Evolutionary conservation across 2,797 vertebrate species (phyloP).

Genomic region (Anniella stebbinsi): DNA sequence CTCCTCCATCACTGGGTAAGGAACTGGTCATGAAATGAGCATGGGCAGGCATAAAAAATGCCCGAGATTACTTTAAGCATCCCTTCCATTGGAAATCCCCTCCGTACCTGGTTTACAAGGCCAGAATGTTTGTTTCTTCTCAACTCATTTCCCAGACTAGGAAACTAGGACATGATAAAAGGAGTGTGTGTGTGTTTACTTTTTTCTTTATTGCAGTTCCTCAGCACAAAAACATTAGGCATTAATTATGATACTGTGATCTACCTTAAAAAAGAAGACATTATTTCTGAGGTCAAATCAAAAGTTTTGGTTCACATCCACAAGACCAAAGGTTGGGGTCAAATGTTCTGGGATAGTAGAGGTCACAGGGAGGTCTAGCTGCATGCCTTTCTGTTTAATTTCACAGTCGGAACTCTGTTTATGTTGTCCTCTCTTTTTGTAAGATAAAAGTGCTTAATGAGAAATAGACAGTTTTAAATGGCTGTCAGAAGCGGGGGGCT

Average conservation of each 20-base stretch:
- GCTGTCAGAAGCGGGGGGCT: neutral
- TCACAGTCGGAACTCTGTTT: conserved; percentile 24
- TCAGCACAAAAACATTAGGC: neutral
- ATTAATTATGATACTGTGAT: conserved; percentile 35
- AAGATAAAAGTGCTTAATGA: neutral
- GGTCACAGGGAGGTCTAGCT: conserved; percentile 31
- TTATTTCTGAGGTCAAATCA: conserved; percentile 40
- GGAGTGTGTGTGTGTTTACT: conserved; percentile 32
- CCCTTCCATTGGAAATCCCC: conserved; percentile 17
- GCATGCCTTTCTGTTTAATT: conserved; percentile 50
- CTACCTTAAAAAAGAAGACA: conserved; percentile 28
- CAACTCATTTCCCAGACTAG: conserved; percentile 47
- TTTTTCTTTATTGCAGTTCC: conserved; percentile 20
- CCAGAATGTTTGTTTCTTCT: conserved; percentile 34
- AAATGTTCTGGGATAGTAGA: conserved; percentile 59
- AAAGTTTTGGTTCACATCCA: conserved; percentile 43
- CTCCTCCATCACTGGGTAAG: conserved; percentile 93
- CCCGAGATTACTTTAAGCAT: conserved; percentile 25
- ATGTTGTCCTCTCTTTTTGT: conserved; percentile 35
- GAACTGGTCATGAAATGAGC: conserved; percentile 44
- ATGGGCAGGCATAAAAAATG: conserved; percentile 29
- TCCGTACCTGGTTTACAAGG: conserved; percentile 44
- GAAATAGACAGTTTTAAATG: rapidly evolving
- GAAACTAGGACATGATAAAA: conserved; percentile 54
- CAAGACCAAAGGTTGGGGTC: conserved; percentile 52